phyloP scores from a whole-genome alignment of 2,888 invertebrate species.

The Thyatira batis region DNA sequence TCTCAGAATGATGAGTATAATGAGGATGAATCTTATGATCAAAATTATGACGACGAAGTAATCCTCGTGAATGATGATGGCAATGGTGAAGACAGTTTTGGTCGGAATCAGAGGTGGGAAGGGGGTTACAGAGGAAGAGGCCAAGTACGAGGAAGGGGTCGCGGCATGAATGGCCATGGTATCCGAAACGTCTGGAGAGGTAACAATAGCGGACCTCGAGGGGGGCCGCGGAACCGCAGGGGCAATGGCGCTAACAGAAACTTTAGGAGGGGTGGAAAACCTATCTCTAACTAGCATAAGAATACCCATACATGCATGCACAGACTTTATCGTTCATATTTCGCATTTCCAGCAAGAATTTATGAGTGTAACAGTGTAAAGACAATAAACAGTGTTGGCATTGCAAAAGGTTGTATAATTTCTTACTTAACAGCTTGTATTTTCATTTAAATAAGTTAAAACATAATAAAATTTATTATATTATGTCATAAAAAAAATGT shows the following conservation, averaged over 20 bases:
- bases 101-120: conserved; percentile 65
- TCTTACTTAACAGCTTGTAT: conserved; percentile 72
- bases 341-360: conserved; percentile 48
- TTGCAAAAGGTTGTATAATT: conserved; percentile 74
- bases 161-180: conserved; percentile 68
- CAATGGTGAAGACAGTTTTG: conserved; percentile 48
- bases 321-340: conserved; percentile 49
- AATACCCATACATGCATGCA: conserved; percentile 24
- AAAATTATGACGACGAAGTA: conserved; percentile 56
- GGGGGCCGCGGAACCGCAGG: conserved; percentile 56
- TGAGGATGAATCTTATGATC: conserved; percentile 54
- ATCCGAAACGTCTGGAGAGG: conserved; percentile 63
- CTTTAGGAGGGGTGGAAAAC: conserved; percentile 71
- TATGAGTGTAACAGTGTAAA: conserved; percentile 65
- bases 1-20: conserved; percentile 62
- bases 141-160: conserved; percentile 60
- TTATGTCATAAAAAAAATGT: conserved; percentile 57
- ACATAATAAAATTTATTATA: conserved; percentile 65
- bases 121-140: conserved; percentile 61
- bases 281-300: conserved; percentile 59
- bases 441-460: conserved; percentile 63
- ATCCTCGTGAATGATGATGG: conserved; percentile 56
- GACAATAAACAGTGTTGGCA: conserved; percentile 57
- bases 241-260: conserved; percentile 58
- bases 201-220: conserved; percentile 44